Base-by-base conservation (phyloP, 2,113 vertebrate genomes). In the Tiliqua scincoides region DNA sequence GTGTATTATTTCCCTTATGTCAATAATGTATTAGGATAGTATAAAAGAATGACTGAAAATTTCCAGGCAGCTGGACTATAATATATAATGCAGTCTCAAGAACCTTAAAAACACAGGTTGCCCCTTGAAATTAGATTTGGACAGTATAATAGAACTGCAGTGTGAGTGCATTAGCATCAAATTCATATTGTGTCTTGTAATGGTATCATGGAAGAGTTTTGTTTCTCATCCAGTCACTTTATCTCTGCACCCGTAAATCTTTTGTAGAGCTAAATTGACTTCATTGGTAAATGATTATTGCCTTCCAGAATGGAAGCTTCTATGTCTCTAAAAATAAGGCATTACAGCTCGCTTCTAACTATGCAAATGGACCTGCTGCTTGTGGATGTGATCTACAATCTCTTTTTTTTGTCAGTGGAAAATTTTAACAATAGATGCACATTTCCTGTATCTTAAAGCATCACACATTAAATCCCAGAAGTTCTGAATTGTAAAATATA, bases 241-340 rank as follows among this genome's bases (percentile, higher is more conserved):
- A 17, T 68, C 43, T 83, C 74, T 83, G 52, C 52, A 81, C 23
- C 40, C 1, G 32, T 73, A 48, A 71, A 68, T 83, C 73, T 82
- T 62, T 43, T 82, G 61, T 67, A 65, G 59, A 87, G 25, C 48
- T 87, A 83, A 35, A 85, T n/a, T 87, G 59, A 83, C 23, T 17
- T 82, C 40, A 74, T 85, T 83, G 48, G 79, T 87, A 83, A 75
- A 25, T 61, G 30, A 68, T 79, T 61, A 63, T 82, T 85, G 21
- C 9, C 84, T 89, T 85, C 32, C 37, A 86, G 67, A 5, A 25
- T 62, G 63, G 81, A 59, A 88, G 10, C 32, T 54, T 87, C 54
- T 73, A 0, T 84, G 83, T 18, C 75, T 87, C 61, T 88, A 67
- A 84, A 89, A 89, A 86, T 83, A 70, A 84, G 73, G 32, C 43